These are phyloP conservation scores for Platycheirus albimanus DNA, from an alignment of 2,888 invertebrate species.

Conservation along the genomic window DNA sequence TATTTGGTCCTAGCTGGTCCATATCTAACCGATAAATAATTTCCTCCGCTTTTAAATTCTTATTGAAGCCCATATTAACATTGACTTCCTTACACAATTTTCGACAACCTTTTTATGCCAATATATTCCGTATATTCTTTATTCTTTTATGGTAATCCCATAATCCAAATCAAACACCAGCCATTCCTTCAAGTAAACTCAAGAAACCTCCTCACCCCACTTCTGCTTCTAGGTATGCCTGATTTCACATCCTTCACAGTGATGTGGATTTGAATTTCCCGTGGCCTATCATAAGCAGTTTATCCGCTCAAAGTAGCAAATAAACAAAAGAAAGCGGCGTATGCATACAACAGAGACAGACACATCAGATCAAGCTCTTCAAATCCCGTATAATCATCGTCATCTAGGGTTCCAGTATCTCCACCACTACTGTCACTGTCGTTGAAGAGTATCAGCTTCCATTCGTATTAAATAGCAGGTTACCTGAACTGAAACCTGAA, in stretches of 20 bases:
- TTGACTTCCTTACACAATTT: too few relatives aligned
- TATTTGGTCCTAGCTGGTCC: too few relatives aligned
- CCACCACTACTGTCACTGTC: constrained; percentile 4
- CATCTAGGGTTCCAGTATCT: constrained; percentile 13
- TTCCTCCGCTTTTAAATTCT: too few relatives aligned
- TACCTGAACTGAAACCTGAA: constrained; percentile 47
- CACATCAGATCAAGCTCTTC: constrained; percentile 51
- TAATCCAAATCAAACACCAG: background rate
- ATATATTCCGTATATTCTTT: background rate
- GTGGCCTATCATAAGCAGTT: constrained; percentile 70
- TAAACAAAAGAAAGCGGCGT: constrained; percentile 41
- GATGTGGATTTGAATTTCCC: constrained; percentile 53
- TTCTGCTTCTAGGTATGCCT: constrained; percentile 27
- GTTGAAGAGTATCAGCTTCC: constrained; percentile 32
- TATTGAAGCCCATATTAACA: too few relatives aligned
- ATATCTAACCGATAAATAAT: too few relatives aligned
- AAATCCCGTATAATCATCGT: constrained; percentile 65
- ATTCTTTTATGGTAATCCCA: background rate
- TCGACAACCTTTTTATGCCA: too few relatives aligned
- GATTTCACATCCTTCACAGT: constrained; percentile 49
- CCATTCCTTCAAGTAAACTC: background rate
- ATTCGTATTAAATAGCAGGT: constrained; percentile 24
- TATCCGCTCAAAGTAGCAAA: constrained; percentile 60
- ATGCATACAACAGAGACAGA: constrained; percentile 25
- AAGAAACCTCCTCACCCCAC: background rate